Evolutionary conservation across 2,113 vertebrate species (phyloP).

Genomic region (Atractosteus spatula): DNA sequence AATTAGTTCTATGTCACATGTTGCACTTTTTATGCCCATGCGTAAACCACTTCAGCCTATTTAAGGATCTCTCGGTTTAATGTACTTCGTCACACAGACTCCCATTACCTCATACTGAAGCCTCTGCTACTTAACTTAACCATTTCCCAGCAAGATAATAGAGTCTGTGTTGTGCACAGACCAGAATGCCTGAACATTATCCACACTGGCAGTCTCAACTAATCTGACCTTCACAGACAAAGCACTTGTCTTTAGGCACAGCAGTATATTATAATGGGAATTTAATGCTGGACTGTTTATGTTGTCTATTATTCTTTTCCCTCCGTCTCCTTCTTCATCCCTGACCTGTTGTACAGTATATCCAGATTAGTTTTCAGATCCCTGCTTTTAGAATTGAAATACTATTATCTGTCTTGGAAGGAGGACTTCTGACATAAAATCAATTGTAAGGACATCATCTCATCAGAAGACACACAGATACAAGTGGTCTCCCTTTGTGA

Average conservation of each 20-base stretch:
- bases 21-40: no score
- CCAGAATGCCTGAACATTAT: no score
- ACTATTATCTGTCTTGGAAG: slow-evolving; percentile 53
- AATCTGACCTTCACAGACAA: background rate
- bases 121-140: no score
- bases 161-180: no score
- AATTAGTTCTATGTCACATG: no score
- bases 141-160: no score
- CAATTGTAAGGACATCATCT: slow-evolving; percentile 47
- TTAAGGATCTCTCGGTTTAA: no score
- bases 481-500: slow-evolving; percentile 12
- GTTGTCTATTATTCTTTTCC: background rate
- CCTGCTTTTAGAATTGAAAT: slow-evolving; percentile 41
- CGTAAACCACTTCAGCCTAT: no score
- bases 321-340: slow-evolving; percentile 36
- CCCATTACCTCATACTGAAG: no score
- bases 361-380: slow-evolving; percentile 40
- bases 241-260: background rate
- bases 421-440: slow-evolving; percentile 40
- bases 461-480: slow-evolving; percentile 39
- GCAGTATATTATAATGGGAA: background rate
- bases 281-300: background rate
- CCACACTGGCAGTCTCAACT: background rate
- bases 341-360: slow-evolving; percentile 46
- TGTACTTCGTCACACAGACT: no score